These are phyloP conservation scores for Microplitis manilae DNA, from an alignment of 2,888 invertebrate genomes.

Conservation along the genomic window DNA sequence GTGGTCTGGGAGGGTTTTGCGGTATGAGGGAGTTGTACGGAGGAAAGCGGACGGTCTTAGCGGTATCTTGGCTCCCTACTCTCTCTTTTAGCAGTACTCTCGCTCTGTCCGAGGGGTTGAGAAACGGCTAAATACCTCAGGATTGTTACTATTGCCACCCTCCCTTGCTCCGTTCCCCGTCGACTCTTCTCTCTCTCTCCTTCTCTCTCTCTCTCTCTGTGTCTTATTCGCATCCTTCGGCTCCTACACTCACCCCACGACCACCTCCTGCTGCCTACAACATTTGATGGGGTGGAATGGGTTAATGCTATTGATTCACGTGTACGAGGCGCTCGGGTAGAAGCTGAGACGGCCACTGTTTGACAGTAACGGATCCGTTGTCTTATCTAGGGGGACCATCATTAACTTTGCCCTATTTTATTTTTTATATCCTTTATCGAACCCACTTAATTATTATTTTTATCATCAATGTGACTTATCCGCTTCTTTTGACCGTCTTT, in stretches of 20 bases:
- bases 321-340: slow-evolving; percentile 61
- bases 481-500: too few species aligned
- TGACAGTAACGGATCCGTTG: slow-evolving; percentile 69
- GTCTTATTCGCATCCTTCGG: slow-evolving; percentile 45
- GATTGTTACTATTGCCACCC: slow-evolving; percentile 71
- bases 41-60: slow-evolving; percentile 69
- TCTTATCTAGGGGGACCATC: slow-evolving; percentile 35
- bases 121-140: slow-evolving; percentile 71
- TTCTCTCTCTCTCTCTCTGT: slow-evolving; percentile 12
- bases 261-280: slow-evolving; percentile 53
- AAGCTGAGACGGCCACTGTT: slow-evolving; percentile 63
- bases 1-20: slow-evolving; percentile 54
- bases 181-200: slow-evolving; percentile 16
- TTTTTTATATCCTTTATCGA: slow-evolving; percentile 17
- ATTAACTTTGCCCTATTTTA: neutral
- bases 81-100: slow-evolving; percentile 42
- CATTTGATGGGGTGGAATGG: slow-evolving; percentile 70
- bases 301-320: slow-evolving; percentile 73
- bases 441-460: neutral
- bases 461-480: neutral
- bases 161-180: slow-evolving; percentile 45
- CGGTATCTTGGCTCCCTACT: slow-evolving; percentile 67
- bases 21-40: slow-evolving; percentile 58
- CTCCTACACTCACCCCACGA: slow-evolving; percentile 34
- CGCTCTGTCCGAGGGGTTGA: slow-evolving; percentile 51